Evolutionary conservation across 30 jellyfish, hydroid and myxozoan species (phyloP), one percentile per base, ranked within the genome.

Genomic region (Aurelia sp.): DNA sequence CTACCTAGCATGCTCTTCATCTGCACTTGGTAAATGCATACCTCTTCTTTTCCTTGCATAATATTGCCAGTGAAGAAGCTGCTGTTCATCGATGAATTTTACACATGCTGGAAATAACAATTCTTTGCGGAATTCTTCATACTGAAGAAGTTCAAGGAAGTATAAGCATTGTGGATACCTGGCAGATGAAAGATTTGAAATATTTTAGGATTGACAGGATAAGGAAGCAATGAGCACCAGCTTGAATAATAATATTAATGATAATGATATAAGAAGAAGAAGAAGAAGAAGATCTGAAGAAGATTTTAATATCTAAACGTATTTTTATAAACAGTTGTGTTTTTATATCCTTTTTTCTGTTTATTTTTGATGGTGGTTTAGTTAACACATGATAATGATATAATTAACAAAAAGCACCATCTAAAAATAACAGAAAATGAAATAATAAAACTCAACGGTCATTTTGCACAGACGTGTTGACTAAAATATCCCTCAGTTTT

Each of bases 121-220:
- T 66, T 96, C 98, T 74, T 91, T 91, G 51, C 99, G 93, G 75
- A 96, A 91, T 40, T 85, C 90, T 84, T 92, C 96, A 76, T 96
- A 86, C 60, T 92, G 98, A 1, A 96, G 89, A 4, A 96, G 83
- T 47, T 96, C 99, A 72, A 96, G 92, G 82, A 96, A 96, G 87
- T 81, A 74, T 63, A 96, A 81, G 82, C 98, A 90, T 75, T 96
- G 99, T 50, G 99, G 99, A 67, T 96, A 96, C 82, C 98, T 91
- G 66, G 0, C 35, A 17, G 63, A 24, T 67, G 50, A 58, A 40
- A 18, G 10, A 35, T 17, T 12, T 8, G 27, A 16, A 58, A 21
- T 4, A n/a, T 7, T 12, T 52, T 12, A 18, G 35, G 19, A 35
- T 1, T 8, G 68, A 20, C 22, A 58, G 27, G 58, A 22, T 21